A percentile compares a stretch with the other conserved stretches of the same genome.
phyloP scores from a whole-genome alignment of 2,888 invertebrate species.

The Drosophila incognita region DNA sequence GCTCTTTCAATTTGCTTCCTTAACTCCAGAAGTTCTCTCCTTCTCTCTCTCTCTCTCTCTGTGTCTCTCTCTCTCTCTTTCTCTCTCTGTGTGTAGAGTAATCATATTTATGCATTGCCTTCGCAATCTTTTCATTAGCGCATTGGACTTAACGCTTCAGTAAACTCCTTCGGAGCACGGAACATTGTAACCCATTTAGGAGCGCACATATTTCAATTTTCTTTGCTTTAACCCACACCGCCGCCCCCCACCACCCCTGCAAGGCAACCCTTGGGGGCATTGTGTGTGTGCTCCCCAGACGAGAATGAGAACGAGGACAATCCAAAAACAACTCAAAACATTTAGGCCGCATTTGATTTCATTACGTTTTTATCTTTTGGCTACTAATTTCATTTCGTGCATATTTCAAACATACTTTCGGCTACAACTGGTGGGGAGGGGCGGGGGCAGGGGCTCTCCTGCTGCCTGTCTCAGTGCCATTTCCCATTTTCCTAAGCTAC shows the following conservation, averaged over 20 bases:
- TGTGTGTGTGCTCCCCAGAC: constrained; percentile 41
- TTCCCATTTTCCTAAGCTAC: constrained; percentile 3
- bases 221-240: constrained; percentile 7
- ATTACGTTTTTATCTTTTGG: constrained; percentile 77
- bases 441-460: not conserved
- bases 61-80: not conserved
- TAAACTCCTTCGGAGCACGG: constrained; percentile 51
- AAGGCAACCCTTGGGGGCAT: constrained; percentile 11
- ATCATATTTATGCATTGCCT: constrained; percentile 38
- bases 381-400: constrained; percentile 74
- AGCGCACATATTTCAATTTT: constrained; percentile 73
- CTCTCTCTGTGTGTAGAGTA: constrained; percentile 9
- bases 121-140: constrained; percentile 68
- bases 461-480: constrained; percentile 6
- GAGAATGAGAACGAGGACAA: constrained; percentile 7
- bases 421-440: not conserved
- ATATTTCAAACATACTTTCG: constrained; percentile 60
- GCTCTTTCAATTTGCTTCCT: constrained; percentile 23
- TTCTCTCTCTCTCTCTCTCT: not conserved
- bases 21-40: not conserved
- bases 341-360: constrained; percentile 80
- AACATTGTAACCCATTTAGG: constrained; percentile 69
- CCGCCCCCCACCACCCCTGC: not conserved
- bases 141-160: constrained; percentile 68
- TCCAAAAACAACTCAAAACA: constrained; percentile 53